phyloP scores from a whole-genome alignment of 1,140 invertebrate genomes.

The Phocides pigmalion region DNA sequence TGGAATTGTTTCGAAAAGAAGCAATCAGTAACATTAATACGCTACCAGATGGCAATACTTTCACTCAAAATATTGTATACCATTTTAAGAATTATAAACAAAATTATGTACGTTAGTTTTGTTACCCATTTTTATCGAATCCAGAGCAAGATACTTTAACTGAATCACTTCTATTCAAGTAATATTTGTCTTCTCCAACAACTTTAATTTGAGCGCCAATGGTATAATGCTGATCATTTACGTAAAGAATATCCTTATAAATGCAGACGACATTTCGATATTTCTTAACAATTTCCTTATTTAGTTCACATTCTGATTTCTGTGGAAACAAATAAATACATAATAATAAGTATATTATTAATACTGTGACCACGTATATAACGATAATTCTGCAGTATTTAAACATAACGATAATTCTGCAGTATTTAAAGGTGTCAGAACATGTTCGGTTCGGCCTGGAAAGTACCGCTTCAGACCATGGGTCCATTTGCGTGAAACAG shows the following conservation, averaged over 20 bases:
- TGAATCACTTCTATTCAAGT: slow-evolving; percentile 46
- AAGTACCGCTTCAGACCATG: no score
- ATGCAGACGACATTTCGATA: slow-evolving; percentile 44
- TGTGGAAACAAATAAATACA: no score
- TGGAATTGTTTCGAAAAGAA: not conserved
- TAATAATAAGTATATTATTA: no score
- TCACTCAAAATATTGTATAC: no score
- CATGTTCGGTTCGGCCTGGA: no score
- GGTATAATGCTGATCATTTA: slow-evolving; percentile 43
- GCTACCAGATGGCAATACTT: not conserved
- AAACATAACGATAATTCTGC: no score
- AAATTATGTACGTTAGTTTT: no score
- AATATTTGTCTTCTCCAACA: slow-evolving; percentile 37
- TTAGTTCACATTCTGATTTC: slow-evolving; percentile 50
- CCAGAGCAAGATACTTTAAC: slow-evolving; percentile 54
- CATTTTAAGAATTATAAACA: no score
- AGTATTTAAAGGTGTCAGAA: no score
- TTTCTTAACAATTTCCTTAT: slow-evolving; percentile 38
- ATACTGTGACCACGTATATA: no score
- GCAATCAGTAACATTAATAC: not conserved
- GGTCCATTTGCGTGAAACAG: no score
- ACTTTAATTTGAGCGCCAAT: slow-evolving; percentile 34
- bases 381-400: no score
- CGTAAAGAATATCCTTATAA: slow-evolving; percentile 55
- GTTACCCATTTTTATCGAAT: slow-evolving; percentile 43